A percentile compares a stretch with the other conserved stretches of the same genome.
phyloP scores from a whole-genome alignment of 2,888 invertebrate species.

The Phaonia tiefii region DNA sequence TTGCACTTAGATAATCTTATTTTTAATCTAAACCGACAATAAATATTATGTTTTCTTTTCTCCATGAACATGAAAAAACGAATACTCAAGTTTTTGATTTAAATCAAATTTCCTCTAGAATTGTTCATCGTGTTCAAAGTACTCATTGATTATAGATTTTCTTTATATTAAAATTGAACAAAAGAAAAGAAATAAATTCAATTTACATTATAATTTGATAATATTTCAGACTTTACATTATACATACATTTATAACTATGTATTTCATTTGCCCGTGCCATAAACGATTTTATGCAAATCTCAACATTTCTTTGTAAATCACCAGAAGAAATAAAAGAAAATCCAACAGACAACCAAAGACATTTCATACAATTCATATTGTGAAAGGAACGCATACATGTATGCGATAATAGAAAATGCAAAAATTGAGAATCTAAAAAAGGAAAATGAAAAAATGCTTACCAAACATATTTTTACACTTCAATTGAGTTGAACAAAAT shows the following conservation, averaged over 20 bases:
- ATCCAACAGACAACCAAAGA: not conserved
- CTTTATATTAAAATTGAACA: conserved; percentile 11
- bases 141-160: conserved; percentile 8
- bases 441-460: conserved; percentile 46
- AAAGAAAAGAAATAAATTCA: conserved; percentile 23
- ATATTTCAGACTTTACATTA: conserved; percentile 27
- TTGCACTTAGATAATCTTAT: too few relatives aligned
- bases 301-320: conserved; percentile 27
- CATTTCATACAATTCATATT: not conserved
- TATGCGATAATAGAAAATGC: not conserved
- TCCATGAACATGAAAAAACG: too few relatives aligned
- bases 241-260: not conserved
- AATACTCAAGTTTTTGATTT: too few relatives aligned
- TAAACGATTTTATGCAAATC: conserved; percentile 29
- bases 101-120: too few relatives aligned
- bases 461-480: conserved; percentile 58
- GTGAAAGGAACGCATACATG: not conserved
- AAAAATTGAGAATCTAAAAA: not conserved
- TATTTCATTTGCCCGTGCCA: not conserved
- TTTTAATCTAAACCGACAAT: too few relatives aligned
- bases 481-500: conserved; percentile 45
- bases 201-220: conserved; percentile 40
- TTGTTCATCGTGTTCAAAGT: too few relatives aligned
- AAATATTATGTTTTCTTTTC: too few relatives aligned
- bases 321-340: not conserved